A percentile compares a stretch with the other conserved stretches of the same genome.
Conservation (phyloP, 2,797 vertebrate species). For the Microcaecilia unicolor region DNA sequence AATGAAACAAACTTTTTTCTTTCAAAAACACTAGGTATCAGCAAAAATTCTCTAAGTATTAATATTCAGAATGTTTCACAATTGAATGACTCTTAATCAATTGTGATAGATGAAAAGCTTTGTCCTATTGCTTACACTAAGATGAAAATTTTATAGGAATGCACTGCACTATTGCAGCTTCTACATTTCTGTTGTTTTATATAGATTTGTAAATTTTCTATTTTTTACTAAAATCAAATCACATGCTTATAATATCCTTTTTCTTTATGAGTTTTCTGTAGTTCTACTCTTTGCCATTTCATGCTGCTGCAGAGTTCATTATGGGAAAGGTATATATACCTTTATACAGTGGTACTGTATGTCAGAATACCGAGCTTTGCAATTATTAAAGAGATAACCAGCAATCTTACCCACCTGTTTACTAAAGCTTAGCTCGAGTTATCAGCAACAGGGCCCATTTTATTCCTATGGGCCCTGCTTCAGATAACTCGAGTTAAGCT, state of each 20-base stretch:
- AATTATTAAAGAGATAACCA: no score
- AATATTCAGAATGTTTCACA: conserved; percentile 56
- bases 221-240: neutral
- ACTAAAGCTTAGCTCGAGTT: no score
- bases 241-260: neutral
- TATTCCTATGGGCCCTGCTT: no score
- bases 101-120: conserved; percentile 22
- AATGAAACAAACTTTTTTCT: neutral
- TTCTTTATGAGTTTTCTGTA: neutral
- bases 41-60: conserved; percentile 45
- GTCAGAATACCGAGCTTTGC: no score
- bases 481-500: no score
- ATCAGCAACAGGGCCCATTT: no score
- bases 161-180: conserved; percentile 1
- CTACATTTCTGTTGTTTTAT: neutral
- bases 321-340: no score
- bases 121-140: conserved; percentile 26
- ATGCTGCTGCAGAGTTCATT: no score
- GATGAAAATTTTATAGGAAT: conserved; percentile 12
- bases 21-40: conserved; percentile 23
- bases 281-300: no score
- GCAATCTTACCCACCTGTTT: no score
- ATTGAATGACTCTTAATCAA: conserved; percentile 42
- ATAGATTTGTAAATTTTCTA: conserved; percentile 5
- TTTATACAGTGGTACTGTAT: no score